These are phyloP conservation scores for Tarsius wallacei DNA, from an alignment of 2,797 vertebrate species.

Conservation along the genomic window DNA sequence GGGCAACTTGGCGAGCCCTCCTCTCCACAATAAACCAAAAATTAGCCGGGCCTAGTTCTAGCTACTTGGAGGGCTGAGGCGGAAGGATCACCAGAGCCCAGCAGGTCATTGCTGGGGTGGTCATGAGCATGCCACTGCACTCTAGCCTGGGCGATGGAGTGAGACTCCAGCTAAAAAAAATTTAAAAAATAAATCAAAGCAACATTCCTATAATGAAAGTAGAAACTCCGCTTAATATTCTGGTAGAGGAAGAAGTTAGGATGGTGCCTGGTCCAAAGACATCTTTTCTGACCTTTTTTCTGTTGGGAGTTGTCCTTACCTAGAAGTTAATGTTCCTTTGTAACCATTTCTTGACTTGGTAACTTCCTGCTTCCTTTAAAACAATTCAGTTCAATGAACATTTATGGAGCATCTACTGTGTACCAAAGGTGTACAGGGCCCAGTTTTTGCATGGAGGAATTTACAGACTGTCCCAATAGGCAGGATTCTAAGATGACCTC, in stretches of 20 bases:
- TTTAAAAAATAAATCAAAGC: neutral
- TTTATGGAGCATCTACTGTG: neutral
- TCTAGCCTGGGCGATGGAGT: too few species aligned
- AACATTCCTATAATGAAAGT: neutral
- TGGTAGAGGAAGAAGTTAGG: neutral
- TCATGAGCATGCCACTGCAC: too few species aligned
- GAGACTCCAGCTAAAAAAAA: too few species aligned
- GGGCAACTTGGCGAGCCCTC: too few species aligned
- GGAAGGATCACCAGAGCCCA: too few species aligned
- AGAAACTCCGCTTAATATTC: neutral
- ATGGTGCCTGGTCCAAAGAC: neutral
- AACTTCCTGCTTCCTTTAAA: constrained; percentile 41
- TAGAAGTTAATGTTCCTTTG: neutral
- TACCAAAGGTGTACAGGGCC: neutral
- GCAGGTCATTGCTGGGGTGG: too few species aligned
- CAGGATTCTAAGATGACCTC: neutral
- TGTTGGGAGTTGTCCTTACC: neutral
- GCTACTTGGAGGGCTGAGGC: too few species aligned
- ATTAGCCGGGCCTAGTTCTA: too few species aligned
- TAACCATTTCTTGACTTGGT: neutral
- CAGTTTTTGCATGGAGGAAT: neutral
- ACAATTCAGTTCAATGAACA: neutral
- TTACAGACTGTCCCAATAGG: constrained; percentile 1
- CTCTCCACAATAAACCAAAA: too few species aligned
- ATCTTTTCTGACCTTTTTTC: neutral